phyloP scores from a whole-genome alignment of 2,113 vertebrate genomes.

The Suncus etruscus region DNA sequence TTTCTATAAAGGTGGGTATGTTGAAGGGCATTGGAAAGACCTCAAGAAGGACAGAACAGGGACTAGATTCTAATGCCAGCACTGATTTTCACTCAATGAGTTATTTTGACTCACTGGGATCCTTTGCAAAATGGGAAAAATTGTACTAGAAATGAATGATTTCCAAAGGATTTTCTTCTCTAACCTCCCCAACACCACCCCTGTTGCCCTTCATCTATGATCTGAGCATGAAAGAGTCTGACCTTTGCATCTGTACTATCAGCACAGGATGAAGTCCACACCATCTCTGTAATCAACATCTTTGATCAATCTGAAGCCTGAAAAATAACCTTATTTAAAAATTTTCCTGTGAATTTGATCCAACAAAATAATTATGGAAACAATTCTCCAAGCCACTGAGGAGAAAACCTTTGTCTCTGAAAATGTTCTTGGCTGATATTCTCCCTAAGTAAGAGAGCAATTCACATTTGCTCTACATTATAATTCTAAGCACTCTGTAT shows the following conservation, averaged over 20 bases:
- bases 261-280: no score
- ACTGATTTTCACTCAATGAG: not conserved
- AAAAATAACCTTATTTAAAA: not conserved
- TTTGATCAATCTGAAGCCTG: no score
- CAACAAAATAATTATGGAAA: not conserved
- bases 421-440: not conserved
- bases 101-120: not conserved
- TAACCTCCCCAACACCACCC: no score
- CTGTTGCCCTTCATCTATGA: no score
- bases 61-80: not conserved
- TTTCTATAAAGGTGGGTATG: fast-evolving
- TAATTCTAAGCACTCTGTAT: not conserved
- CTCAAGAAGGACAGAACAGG: not conserved
- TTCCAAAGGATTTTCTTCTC: not conserved
- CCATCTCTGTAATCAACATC: no score
- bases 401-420: not conserved
- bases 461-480: not conserved
- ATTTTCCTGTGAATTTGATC: not conserved
- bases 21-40: not conserved
- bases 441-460: not conserved
- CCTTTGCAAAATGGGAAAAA: not conserved
- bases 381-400: not conserved
- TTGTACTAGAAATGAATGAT: not conserved
- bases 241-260: not conserved
- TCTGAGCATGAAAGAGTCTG: not conserved